These are phyloP conservation scores for Epizoanthus ramosus DNA, from an alignment of 92 coral and sea anemone species.

Conservation along the genomic window DNA sequence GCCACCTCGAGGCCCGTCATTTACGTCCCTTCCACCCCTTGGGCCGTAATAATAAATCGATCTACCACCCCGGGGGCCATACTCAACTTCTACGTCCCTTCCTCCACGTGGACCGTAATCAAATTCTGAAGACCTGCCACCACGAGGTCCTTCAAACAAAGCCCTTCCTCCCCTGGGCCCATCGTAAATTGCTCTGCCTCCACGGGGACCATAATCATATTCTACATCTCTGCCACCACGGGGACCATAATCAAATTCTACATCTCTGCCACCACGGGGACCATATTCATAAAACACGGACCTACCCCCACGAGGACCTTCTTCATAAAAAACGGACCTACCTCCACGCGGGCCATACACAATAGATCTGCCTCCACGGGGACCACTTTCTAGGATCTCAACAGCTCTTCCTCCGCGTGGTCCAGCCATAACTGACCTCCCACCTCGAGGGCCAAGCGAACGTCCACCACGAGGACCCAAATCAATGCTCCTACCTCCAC, in stretches of 20 bases:
- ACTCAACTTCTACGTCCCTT: slow-evolving; percentile 42
- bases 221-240: slow-evolving; percentile 38
- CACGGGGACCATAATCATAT: slow-evolving; percentile 49
- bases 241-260: slow-evolving; percentile 41
- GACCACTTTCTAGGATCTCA: slow-evolving; percentile 10
- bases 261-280: slow-evolving; percentile 42
- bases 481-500: slow-evolving; percentile 40
- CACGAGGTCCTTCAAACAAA: slow-evolving; percentile 67
- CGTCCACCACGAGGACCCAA: slow-evolving; percentile 62
- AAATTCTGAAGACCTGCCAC: slow-evolving; percentile 58
- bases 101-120: slow-evolving; percentile 70
- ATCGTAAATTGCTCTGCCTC: slow-evolving; percentile 44
- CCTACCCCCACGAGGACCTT: slow-evolving; percentile 68
- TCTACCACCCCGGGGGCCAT: slow-evolving; percentile 68
- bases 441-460: slow-evolving; percentile 48
- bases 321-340: background rate
- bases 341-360: slow-evolving; percentile 42
- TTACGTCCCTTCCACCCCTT: slow-evolving; percentile 51
- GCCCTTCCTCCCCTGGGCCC: slow-evolving; percentile 30
- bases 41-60: slow-evolving; percentile 44
- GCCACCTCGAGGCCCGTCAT: slow-evolving; percentile 54
- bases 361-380: slow-evolving; percentile 36
- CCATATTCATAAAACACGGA: slow-evolving; percentile 41
- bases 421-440: slow-evolving; percentile 45
- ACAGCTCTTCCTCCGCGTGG: slow-evolving; percentile 20